Base-by-base conservation (phyloP, 2,888 invertebrate species). In the Monochamus alternatus region DNA sequence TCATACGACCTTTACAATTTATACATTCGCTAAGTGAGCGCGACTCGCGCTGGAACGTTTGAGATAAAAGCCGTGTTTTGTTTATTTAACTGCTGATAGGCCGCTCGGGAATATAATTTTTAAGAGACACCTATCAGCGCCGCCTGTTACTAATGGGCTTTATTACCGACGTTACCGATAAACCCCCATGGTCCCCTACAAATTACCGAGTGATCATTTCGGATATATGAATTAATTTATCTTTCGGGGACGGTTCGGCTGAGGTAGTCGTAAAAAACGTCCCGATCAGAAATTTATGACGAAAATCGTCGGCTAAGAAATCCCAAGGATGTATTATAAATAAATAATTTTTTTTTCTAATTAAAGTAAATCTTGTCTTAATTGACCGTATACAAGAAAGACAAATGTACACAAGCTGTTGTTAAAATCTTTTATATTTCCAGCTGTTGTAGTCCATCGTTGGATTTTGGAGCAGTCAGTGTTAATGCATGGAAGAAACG, bases 11-110 rank as follows among this genome's bases (percentile, higher is more conserved):
- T 73, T 73, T 65, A 81, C 78, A 78, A 82, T 87, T 87, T 87
- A 88, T 87, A 84, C 84, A 84, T 86, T 86, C 82, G 85, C 86
- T 87, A 87, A 88, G 86, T 85, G 85, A 84, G 83, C 81, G 76
- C 84, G 87, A 87, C 86, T 85, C 83, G 81, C 84, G 80, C 82
- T 84, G 82, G 81, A 85, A 84, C 86, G 86, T 86, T 87, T 86
- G 84, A 88, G 87, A 88, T 88, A 87, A 88, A 85, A 86, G 84
- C 81, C 86, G 82, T 87, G 87, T 87, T 83, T 82, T 80, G 81
- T 87, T 86, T 85, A 84, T 86, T 86, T 85, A 84, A 83, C 79
- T 81, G 82, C 82, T 83, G 85, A 85, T 85, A 85, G 81, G 73
- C 76, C 76, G 78, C 72, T 75, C 77, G 76, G 78, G 83, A 82